A percentile compares a stretch with the other conserved stretches of the same genome.
Conservation (phyloP, 2,888 invertebrate genomes). For the Germaria angustata region DNA sequence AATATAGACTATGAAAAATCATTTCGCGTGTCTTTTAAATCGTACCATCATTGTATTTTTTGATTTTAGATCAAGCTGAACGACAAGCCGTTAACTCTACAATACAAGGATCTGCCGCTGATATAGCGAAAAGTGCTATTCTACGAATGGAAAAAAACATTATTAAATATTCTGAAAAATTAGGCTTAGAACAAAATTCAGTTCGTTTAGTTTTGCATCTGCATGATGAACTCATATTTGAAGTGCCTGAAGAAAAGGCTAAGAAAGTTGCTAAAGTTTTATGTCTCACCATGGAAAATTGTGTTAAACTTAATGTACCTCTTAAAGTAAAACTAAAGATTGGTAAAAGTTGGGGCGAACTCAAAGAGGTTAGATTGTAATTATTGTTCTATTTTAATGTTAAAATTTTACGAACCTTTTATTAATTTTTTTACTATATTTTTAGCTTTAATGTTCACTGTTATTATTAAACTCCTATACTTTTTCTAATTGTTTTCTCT, state of each 20-base stretch:
- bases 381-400: not conserved
- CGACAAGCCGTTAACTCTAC: conserved; percentile 98
- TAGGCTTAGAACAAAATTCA: conserved; percentile 72
- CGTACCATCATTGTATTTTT: too few species aligned
- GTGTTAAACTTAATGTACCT: conserved; percentile 87
- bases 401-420: too few species aligned
- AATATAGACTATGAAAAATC: too few species aligned
- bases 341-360: conserved; percentile 89
- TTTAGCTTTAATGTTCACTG: not conserved
- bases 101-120: conserved; percentile 98
- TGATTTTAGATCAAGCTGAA: conserved; percentile 87
- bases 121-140: conserved; percentile 96
- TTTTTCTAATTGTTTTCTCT: too few species aligned
- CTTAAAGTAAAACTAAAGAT: conserved; percentile 92
- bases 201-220: conserved; percentile 91
- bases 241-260: conserved; percentile 85
- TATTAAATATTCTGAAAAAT: conserved; percentile 77
- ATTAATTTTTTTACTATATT: not conserved
- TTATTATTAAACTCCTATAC: too few species aligned
- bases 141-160: conserved; percentile 85
- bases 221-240: conserved; percentile 97
- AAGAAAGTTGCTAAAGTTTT: conserved; percentile 83
- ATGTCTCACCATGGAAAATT: conserved; percentile 89
- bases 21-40: too few species aligned
- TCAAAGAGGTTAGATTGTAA: conserved; percentile 74